phyloP scores from a whole-genome alignment of 2,888 invertebrate genomes.

The Acronicta leporina region DNA sequence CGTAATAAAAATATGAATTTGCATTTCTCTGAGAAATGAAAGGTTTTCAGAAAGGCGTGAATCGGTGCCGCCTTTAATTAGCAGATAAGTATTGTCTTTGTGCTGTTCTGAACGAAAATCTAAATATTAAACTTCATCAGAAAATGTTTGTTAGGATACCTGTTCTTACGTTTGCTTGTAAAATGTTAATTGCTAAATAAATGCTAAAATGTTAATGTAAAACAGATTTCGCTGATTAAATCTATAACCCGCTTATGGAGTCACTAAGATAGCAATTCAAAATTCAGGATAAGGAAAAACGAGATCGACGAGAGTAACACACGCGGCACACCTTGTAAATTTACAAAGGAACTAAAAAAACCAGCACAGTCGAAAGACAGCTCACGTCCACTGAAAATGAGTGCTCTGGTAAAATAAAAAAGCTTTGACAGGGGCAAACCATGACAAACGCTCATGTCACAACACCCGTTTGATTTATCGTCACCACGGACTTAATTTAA shows the following conservation, averaged over 20 bases:
- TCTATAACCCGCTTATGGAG: no score
- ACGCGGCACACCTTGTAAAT: no score
- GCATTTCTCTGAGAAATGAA: constrained; percentile 16
- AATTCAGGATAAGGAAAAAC: no score
- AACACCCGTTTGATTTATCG: neutral
- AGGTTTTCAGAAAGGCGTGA: constrained; percentile 21
- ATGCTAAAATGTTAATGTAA: no score
- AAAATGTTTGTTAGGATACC: constrained; percentile 19
- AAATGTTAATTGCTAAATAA: no score
- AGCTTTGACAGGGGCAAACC: constrained; percentile 6
- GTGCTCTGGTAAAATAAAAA: constrained; percentile 3
- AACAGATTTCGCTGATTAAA: no score
- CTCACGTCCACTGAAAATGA: constrained; percentile 2
- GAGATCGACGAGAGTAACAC: no score
- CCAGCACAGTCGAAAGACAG: constrained; percentile 6
- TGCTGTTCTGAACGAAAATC: constrained; percentile 12
- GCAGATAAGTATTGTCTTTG: constrained; percentile 34
- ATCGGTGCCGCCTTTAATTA: constrained; percentile 20
- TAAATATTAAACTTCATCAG: constrained; percentile 25
- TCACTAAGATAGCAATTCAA: no score
- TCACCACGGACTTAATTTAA: neutral
- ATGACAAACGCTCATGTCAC: constrained; percentile 13
- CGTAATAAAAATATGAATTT: constrained; percentile 30
- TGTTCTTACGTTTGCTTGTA: constrained; percentile 16
- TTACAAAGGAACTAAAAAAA: neutral